Conservation (phyloP, 2,113 vertebrate species). For the Suricata suricatta region DNA sequence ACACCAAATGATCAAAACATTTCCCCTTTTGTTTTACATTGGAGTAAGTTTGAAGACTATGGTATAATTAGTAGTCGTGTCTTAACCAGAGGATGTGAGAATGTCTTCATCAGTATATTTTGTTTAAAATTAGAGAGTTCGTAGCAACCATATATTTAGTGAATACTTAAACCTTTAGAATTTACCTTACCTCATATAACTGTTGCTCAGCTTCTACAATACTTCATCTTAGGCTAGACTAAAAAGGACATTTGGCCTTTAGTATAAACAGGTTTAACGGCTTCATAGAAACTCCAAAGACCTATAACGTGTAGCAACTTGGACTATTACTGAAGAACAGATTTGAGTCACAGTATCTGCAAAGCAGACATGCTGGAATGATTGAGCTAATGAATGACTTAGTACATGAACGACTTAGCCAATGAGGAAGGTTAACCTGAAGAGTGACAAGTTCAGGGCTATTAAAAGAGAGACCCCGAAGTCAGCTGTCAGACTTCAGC, state of each 20-base stretch:
- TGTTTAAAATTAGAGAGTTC: background rate
- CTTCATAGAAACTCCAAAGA: background rate
- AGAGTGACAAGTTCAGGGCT: background rate
- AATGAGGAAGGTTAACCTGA: background rate
- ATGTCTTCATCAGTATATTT: background rate
- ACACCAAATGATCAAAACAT: fast-evolving
- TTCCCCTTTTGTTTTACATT: background rate
- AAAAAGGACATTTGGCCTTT: background rate
- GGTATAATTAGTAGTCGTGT: background rate
- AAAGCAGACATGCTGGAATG: background rate
- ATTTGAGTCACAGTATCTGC: background rate
- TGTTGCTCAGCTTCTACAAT: background rate
- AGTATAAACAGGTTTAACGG: background rate
- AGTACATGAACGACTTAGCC: background rate
- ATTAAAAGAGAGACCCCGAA: background rate
- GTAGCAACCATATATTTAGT: background rate
- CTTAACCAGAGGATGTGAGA: background rate
- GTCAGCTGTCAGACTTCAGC: background rate
- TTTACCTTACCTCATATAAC: background rate
- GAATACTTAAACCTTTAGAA: background rate
- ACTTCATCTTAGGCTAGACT: background rate
- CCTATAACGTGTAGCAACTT: background rate
- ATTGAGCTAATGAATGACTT: background rate
- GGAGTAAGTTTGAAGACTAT: background rate
- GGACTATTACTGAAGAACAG: background rate